phyloP scores from a whole-genome alignment of 1,140 invertebrate genomes.

The Phortica variegata region DNA sequence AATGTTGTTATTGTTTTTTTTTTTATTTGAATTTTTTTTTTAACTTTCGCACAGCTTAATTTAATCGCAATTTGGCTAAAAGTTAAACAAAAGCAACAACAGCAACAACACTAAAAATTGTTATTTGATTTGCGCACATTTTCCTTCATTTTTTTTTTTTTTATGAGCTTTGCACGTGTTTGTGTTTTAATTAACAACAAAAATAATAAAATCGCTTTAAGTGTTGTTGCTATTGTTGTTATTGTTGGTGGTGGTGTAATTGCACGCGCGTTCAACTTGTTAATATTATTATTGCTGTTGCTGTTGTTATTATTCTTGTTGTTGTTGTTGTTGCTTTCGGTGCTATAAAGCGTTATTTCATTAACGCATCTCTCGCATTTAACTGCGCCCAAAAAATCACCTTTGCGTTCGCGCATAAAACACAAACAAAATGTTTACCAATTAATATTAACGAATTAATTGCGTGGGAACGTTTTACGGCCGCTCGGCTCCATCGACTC shows the following conservation, averaged over 20 bases:
- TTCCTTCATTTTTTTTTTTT: slow-evolving; percentile 41
- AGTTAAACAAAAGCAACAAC: too few relatives aligned
- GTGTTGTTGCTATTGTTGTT: too few relatives aligned
- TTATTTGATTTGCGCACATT: slow-evolving; percentile 12
- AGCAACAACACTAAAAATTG: too few relatives aligned
- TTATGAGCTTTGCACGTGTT: slow-evolving; percentile 47
- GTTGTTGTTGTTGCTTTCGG: background rate
- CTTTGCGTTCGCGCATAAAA: slow-evolving; percentile 46
- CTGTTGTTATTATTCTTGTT: too few relatives aligned
- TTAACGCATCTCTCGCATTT: slow-evolving; percentile 11
- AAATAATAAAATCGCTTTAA: too few relatives aligned
- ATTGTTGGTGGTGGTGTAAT: too few relatives aligned
- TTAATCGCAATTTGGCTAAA: too few relatives aligned
- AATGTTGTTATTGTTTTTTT: too few relatives aligned
- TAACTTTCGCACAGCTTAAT: too few relatives aligned
- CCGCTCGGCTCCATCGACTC: too few relatives aligned
- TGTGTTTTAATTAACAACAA: slow-evolving; percentile 48
- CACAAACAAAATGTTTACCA: slow-evolving; percentile 52
- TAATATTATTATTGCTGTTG: too few relatives aligned
- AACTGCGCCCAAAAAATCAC: slow-evolving; percentile 35
- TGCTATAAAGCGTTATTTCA: slow-evolving; percentile 32
- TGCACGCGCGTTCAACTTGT: too few relatives aligned
- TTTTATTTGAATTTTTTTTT: slow-evolving; percentile 1
- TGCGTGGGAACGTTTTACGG: slow-evolving; percentile 49
- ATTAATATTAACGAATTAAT: slow-evolving; percentile 52